phyloP scores from a whole-genome alignment of 2,888 invertebrate species.

The Eupithecia centaureata region DNA sequence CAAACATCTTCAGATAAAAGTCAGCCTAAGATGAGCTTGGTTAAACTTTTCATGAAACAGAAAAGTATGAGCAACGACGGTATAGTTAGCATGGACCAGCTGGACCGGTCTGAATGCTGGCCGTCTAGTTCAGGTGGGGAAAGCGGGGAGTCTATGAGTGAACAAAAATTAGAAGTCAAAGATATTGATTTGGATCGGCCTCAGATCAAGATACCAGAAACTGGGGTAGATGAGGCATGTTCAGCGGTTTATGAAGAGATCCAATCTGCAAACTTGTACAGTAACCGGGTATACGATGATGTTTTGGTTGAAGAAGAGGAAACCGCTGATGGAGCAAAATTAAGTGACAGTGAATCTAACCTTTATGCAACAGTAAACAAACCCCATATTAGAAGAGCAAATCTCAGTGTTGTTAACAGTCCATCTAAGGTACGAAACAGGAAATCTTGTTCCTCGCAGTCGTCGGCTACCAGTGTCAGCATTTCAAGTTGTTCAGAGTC shows the following conservation, averaged over 20 bases:
- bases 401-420: slow-evolving; percentile 82
- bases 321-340: slow-evolving; percentile 70
- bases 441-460: slow-evolving; percentile 78
- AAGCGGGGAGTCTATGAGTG: slow-evolving; percentile 84
- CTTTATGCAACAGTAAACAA: slow-evolving; percentile 80
- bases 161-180: slow-evolving; percentile 68
- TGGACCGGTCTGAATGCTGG: slow-evolving; percentile 90
- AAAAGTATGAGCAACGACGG: slow-evolving; percentile 92
- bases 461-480: slow-evolving; percentile 80
- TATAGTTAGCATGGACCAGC: slow-evolving; percentile 89
- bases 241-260: slow-evolving; percentile 75
- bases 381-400: slow-evolving; percentile 72
- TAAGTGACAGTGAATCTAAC: slow-evolving; percentile 73
- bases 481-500: slow-evolving; percentile 83
- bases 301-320: slow-evolving; percentile 79
- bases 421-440: slow-evolving; percentile 72
- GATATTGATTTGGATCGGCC: slow-evolving; percentile 61
- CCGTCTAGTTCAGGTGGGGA: slow-evolving; percentile 87
- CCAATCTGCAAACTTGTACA: slow-evolving; percentile 61
- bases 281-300: slow-evolving; percentile 76
- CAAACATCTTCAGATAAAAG: slow-evolving; percentile 79
- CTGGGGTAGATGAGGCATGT: slow-evolving; percentile 73
- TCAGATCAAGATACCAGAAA: slow-evolving; percentile 83
- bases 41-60: slow-evolving; percentile 95
- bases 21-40: slow-evolving; percentile 89